Evolutionary conservation across 2,113 vertebrate species (phyloP), one percentile per base, ranked within the genome.

Genomic region (Emydocephalus ijimae): DNA sequence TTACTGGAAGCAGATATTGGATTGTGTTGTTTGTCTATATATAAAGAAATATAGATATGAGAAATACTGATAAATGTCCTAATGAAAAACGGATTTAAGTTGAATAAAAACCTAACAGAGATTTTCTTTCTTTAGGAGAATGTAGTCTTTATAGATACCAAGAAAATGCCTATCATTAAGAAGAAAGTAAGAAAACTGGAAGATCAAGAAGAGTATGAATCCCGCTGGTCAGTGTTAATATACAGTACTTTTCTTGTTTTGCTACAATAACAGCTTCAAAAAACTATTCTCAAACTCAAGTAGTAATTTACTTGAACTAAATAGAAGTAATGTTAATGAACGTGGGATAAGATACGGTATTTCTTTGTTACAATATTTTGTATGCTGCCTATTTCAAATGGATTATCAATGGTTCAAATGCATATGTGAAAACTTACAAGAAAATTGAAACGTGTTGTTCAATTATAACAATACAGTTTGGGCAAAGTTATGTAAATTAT

Each of bases 181-280:
- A 99, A 99, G 97, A 99, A 99, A 97, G 99, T 99, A 94, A 98
- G 99, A 95, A 99, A 99, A 96, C 95, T 98, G 96, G 99, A 99
- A 97, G 99, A 99, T 96, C 99, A 99, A 97, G 97, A 98, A 0
- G 98, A 99, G 29, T 99, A 98, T 90, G 99, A 99, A 96, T 99
- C 99, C 90, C 98, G 99, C 94, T 97, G 98, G 99, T 99, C 96
- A 98, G 98, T 94, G 91, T 95, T 92, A 0, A 91, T 39, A 95
- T 92, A 45, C 45, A 43, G 5, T 45, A 0, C 39, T 90, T 90
- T 39, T 39, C 23, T 9, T 74, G 55, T 11, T n/a, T 87, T 87
- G 54, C 10, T 55, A 34, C 48, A 87, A 29, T 34, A 8, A 39
- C 43, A 69, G 26, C 39, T 39, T 92, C 57, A 26, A 14, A 54